These are phyloP conservation scores for Pantala flavescens DNA, from an alignment of 1,140 invertebrate species.

Conservation along the genomic window DNA sequence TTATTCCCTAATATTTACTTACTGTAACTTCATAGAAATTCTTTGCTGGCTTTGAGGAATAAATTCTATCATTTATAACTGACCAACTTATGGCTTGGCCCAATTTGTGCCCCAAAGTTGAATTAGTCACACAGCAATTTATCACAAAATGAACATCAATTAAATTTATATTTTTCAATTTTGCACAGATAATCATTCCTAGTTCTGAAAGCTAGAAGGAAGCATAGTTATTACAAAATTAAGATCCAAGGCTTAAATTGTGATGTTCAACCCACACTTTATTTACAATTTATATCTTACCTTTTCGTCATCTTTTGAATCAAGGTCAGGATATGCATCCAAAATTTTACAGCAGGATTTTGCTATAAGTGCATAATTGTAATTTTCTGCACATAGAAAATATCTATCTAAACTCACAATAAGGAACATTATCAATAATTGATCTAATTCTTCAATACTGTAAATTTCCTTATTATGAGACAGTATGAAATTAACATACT, in stretches of 20 bases:
- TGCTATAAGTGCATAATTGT: background rate
- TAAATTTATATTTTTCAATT: background rate
- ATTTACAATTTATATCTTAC: background rate
- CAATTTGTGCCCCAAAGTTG: background rate
- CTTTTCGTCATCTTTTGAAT: background rate
- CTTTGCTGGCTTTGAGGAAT: background rate
- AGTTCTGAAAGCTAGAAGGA: background rate
- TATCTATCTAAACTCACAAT: background rate
- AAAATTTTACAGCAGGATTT: background rate
- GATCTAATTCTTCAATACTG: background rate
- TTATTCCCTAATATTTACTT: background rate
- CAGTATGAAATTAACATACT: background rate
- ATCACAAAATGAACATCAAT: background rate
- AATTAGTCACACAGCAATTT: background rate
- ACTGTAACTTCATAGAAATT: background rate
- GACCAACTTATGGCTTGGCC: background rate
- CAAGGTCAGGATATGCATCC: background rate
- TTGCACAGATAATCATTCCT: background rate
- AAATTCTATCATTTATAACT: background rate
- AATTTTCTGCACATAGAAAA: background rate
- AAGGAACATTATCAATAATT: background rate
- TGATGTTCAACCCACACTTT: background rate
- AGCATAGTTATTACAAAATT: background rate
- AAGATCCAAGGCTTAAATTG: background rate
- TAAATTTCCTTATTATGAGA: background rate